Base-by-base conservation (phyloP, 2,113 vertebrate genomes). In the zebrafish (Danio rerio) region DNA sequence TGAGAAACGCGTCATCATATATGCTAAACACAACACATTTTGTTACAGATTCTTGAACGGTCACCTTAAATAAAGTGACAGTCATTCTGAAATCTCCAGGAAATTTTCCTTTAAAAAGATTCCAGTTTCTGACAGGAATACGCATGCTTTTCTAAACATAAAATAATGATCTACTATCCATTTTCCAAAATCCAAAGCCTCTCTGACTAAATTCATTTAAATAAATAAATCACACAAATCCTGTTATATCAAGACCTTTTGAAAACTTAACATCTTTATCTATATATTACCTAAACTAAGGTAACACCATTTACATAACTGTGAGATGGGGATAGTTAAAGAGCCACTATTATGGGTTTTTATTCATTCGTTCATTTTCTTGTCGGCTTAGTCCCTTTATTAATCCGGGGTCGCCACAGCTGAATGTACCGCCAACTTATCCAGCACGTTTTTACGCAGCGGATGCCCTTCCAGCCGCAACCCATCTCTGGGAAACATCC, bases 21-120 rank as follows among this genome's bases (percentile, higher is more conserved):
- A 59, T 43, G 43, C 42, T 59, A 59, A 59, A 75, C 59, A 47
- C 40, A 76, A 59, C 11, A 47, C 6, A 76, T 59, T 59, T 21
- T 18, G 42, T 61, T 59, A 47, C 20, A 15, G 6, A 76, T 45
- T 47, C 42, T 45, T 61, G 55, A 47, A 61, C 47, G 42, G n/a
- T 59, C 56, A 31, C 42, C 59, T 59, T 75, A 75, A 59, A 21
- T 47, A 61, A 61, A 75, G 55, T 75, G 55, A 47, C 55, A 59
- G 59, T 61, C 73, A 47, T 59, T 75, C 47, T 45, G 40, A 59
- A 75, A 21, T 4, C 47, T 9, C 9, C n/a, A 20, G n/a, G 42
- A 75, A 75, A 47, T 15, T 40, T n/a, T 20, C 6, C 7, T n/a
- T 20, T 20, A 7, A 43, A 55, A 56, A 42, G 16, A n/a, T 73